Evolutionary conservation across 2,113 vertebrate species (phyloP).

Genomic region (Saimiri boliviensis): DNA sequence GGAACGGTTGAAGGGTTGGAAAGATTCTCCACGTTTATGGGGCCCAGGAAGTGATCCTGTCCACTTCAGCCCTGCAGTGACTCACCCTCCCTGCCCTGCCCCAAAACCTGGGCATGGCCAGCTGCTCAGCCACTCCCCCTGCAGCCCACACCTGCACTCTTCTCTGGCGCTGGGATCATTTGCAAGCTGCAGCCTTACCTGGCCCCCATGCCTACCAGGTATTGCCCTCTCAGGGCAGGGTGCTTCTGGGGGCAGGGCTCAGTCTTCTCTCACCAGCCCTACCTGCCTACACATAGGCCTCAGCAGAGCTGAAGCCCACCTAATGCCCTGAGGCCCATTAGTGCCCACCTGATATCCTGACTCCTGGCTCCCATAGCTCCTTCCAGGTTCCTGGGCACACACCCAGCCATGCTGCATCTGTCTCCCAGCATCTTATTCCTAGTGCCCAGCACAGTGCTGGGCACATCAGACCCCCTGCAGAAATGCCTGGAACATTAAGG

Average conservation of each 20-base stretch:
- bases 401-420: neutral
- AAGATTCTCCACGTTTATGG: neutral
- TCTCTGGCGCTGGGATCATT: neutral
- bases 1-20: neutral
- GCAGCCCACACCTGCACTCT: neutral
- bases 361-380: neutral
- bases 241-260: neutral
- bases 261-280: neutral
- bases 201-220: neutral
- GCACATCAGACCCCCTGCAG: neutral
- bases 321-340: neutral
- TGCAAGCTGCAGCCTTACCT: neutral
- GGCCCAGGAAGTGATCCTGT: neutral
- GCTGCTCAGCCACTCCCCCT: neutral
- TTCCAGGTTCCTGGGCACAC: neutral
- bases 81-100: conserved; percentile 1
- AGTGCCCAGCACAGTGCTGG: neutral
- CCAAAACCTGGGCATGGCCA: neutral
- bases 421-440: neutral
- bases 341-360: conserved; percentile 27
- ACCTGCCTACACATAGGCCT: accelerated
- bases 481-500: neutral
- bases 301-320: neutral
- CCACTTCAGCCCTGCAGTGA: neutral
- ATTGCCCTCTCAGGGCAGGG: neutral